A percentile compares a stretch with the other conserved stretches of the same genome.
Conservation (phyloP, 1,140 invertebrate genomes). For the Caenorhabditis tropicalis region DNA sequence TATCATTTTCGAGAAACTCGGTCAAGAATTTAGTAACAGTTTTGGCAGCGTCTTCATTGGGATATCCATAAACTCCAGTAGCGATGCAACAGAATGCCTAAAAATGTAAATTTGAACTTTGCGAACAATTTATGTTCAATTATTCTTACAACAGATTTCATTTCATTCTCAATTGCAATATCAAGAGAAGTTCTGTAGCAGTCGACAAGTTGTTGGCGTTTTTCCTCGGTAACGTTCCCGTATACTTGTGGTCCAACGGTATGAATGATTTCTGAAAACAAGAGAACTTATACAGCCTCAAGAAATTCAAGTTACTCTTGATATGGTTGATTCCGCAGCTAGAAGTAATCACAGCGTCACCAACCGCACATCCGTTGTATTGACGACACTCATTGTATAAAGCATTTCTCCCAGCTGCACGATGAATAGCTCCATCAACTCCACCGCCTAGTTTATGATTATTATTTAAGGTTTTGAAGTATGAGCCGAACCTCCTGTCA, state of each 20-base stretch:
- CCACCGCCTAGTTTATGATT: slow-evolving; percentile 55
- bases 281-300: background rate
- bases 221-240: background rate
- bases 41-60: slow-evolving; percentile 50
- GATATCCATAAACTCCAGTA: slow-evolving; percentile 55
- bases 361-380: slow-evolving; percentile 34
- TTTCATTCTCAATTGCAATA: background rate
- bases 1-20: slow-evolving; percentile 40
- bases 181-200: slow-evolving; percentile 45
- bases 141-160: background rate
- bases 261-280: slow-evolving; percentile 50
- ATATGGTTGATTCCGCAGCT: slow-evolving; percentile 32
- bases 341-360: slow-evolving; percentile 45
- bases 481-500: slow-evolving; percentile 37
- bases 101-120: background rate
- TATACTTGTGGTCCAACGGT: slow-evolving; percentile 42
- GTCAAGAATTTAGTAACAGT: slow-evolving; percentile 17
- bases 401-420: slow-evolving; percentile 34
- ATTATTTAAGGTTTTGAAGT: too few species aligned
- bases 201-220: background rate
- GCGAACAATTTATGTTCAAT: too few species aligned
- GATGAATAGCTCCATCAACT: slow-evolving; percentile 54
- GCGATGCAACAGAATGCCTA: slow-evolving; percentile 55
- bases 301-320: slow-evolving; percentile 35
- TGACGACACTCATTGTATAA: slow-evolving; percentile 43